Evolutionary conservation across 2,888 invertebrate genomes (phyloP), one percentile per base, ranked within the genome.

Genomic region (Pantelozetes paolii): DNA sequence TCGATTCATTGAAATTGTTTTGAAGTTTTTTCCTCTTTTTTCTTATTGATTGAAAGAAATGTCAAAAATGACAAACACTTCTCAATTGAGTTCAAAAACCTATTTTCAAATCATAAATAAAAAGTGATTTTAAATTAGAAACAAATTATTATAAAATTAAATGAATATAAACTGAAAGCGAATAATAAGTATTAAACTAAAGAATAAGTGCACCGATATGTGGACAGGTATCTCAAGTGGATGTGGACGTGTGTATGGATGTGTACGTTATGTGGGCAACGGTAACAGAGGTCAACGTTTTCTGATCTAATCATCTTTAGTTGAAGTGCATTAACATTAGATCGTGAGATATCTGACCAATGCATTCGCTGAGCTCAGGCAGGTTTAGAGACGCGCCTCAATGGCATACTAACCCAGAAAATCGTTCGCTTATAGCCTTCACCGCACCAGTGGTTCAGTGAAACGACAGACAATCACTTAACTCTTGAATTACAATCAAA

Each of bases 401-500:
- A 62, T 64, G 64, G 36, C 64, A 64, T 64, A 64, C n/a, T 64
- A 64, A 64, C 64, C 64, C 64, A 64, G 32, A 64, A 64, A 64
- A 32, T 30, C 64, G 36, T 32, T 64, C 64, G 36, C 36, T 64
- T 64, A 64, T 30, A 64, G 64, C 64, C 64, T 64, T 64, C 64
- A 64, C 64, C 36, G 64, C 64, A 36, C 64, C 64, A 20, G n/a
- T 64, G 64, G n/a, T 36, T 64, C n/a, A 59, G 13, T 30, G 59
- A 59, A 59, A 59, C 59, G 59, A n/a, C n/a, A n/a, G n/a, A n/a
- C n/a, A n/a, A n/a, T n/a, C n/a, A 59, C 59, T 59, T 26, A 9
- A 6, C 3, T 30, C 5, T 2, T 57, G 18, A 59, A 59, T 59
- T 59, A 26, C 59, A 30, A 59, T 59, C 59, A 30, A 59, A 57